Conservation (phyloP, 2,888 invertebrate genomes). For the Dasysyrphus albostriatus region DNA sequence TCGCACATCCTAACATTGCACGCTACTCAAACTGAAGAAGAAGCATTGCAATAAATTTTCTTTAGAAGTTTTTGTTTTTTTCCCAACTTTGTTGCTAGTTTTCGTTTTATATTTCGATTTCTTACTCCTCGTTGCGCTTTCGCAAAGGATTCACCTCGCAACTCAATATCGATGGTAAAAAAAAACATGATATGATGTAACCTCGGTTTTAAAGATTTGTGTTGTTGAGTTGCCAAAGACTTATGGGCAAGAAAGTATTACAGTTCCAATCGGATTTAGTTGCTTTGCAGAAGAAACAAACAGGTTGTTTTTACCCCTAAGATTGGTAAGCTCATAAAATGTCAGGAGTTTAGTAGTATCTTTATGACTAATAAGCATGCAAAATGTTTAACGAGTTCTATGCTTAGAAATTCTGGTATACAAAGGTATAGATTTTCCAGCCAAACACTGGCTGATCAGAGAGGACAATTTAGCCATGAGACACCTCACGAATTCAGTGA, state of each 20-base stretch:
- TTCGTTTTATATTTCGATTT: too few species aligned
- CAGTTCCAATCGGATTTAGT: conserved; percentile 64
- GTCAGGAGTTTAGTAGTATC: conserved; percentile 60
- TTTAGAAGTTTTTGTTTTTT: conserved; percentile 10
- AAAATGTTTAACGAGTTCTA: conserved; percentile 38
- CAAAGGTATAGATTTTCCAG: background rate
- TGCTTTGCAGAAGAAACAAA: conserved; percentile 18
- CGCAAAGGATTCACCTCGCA: conserved; percentile 24
- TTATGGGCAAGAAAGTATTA: conserved; percentile 50
- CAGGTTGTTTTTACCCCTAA: conserved; percentile 2
- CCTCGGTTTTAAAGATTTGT: conserved; percentile 9
- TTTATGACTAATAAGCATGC: conserved; percentile 73
- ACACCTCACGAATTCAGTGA: conserved; percentile 32
- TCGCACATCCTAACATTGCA: conserved; percentile 29
- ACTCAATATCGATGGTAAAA: conserved; percentile 26
- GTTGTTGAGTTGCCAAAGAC: conserved; percentile 53
- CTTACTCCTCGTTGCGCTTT: conserved; percentile 14
- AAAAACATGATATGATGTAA: conserved; percentile 69
- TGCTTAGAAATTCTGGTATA: conserved; percentile 30
- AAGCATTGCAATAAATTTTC: conserved; percentile 65
- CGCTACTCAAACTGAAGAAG: conserved; percentile 16
- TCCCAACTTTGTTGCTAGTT: background rate
- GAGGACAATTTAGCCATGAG: conserved; percentile 25
- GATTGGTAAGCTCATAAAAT: conserved; percentile 42
- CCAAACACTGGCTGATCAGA: background rate